A percentile compares a stretch with the other conserved stretches of the same genome.
These are phyloP conservation scores for Colletes gigas DNA, from an alignment of 1,140 invertebrate species.

Conservation along the genomic window DNA sequence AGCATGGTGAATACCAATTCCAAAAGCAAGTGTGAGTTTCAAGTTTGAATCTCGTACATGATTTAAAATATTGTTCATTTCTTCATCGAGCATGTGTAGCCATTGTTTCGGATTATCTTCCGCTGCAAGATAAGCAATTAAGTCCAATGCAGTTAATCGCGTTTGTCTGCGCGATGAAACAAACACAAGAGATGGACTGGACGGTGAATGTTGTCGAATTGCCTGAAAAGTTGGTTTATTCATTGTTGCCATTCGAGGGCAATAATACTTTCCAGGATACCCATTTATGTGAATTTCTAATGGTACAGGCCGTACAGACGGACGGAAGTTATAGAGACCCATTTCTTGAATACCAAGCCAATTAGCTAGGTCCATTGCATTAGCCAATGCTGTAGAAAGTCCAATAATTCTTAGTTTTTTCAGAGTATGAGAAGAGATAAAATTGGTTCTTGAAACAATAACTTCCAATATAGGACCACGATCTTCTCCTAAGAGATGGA, in stretches of 20 bases:
- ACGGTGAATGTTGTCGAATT: constrained; percentile 95
- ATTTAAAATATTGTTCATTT: constrained; percentile 89
- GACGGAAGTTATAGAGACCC: constrained; percentile 98
- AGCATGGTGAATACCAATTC: constrained; percentile 99
- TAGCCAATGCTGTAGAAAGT: constrained; percentile 98
- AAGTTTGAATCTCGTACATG: constrained; percentile 95
- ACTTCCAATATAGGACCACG: constrained; percentile 92
- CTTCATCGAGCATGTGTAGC: constrained; percentile 92
- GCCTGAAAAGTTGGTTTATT: constrained; percentile 99
- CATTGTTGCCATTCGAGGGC: constrained; percentile 99
- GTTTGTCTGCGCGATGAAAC: constrained; percentile 99
- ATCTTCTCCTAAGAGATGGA: constrained; percentile 96
- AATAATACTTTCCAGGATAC: constrained; percentile 98
- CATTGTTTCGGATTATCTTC: constrained; percentile 98
- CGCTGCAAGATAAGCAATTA: constrained; percentile 95
- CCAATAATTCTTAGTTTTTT: constrained; percentile 93
- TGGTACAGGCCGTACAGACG: constrained; percentile 98
- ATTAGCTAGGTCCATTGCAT: constrained; percentile 97
- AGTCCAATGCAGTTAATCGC: constrained; percentile 96
- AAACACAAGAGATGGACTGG: constrained; percentile 95
- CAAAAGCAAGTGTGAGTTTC: constrained; percentile 96
- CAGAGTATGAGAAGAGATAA: constrained; percentile 93
- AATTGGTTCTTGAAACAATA: constrained; percentile 94
- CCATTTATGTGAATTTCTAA: constrained; percentile 97
- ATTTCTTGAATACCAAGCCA: constrained; percentile 95